Conservation (phyloP, 2,888 invertebrate species). For the Ashinkailepas kermadecensis region DNA sequence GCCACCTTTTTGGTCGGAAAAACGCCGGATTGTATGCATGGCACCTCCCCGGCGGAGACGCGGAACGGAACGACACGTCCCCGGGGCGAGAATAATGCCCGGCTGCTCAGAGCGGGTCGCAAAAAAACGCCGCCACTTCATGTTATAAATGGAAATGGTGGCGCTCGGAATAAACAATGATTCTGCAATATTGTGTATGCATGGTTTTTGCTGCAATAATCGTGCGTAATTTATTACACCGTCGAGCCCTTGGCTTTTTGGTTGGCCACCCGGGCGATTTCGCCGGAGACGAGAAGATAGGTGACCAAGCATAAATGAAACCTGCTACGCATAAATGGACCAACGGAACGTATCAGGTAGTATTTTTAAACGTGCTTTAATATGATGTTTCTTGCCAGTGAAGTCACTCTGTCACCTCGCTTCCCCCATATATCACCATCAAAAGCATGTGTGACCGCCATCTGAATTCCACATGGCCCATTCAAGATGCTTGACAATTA, state of each 20-base stretch:
- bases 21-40: constrained; percentile 2
- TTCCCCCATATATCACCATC: no score
- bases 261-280: background rate
- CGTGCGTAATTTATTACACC: background rate
- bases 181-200: constrained; percentile 19
- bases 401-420: no score
- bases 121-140: background rate
- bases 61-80: background rate
- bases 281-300: background rate
- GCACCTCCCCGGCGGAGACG: background rate
- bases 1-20: constrained; percentile 5
- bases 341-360: no score
- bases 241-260: background rate
- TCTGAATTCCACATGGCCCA: no score
- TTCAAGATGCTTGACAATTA: no score
- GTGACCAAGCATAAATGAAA: no score
- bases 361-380: no score
- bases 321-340: no score
- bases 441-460: no score
- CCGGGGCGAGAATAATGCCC: constrained; percentile 1
- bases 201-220: constrained; percentile 19
- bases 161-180: constrained; percentile 15
- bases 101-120: no score
- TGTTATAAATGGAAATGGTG: constrained; percentile 19
- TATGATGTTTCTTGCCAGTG: no score